Evolutionary conservation across 2,113 vertebrate species (phyloP), one percentile per base, ranked within the genome.

Genomic region (Eudyptes chrysolophus): DNA sequence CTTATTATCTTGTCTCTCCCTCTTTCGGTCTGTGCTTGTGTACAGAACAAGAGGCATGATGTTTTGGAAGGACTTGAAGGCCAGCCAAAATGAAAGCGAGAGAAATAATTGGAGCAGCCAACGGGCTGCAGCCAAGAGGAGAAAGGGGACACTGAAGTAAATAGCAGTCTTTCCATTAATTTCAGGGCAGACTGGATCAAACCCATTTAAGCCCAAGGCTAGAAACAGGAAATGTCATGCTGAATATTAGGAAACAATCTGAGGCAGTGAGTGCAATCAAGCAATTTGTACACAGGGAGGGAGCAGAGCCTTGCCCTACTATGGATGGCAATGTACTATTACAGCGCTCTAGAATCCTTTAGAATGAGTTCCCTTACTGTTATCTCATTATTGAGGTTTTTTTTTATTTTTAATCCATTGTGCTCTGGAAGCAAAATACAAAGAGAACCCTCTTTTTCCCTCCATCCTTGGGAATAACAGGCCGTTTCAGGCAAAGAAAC

Each of bases 221-320:
- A 93, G 61, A 82, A 97, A 64, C 38, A 70, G 77, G 69, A 96
- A 84, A 91, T 34, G 30, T 82, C 49, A 62, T 57, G 54, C 57
- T 66, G 55, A 76, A 77, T 84, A 91, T 97, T 89, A 77, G 84
- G 62, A 95, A 95, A 87, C 40, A 96, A 92, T 94, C 46, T 61
- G 68, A 71, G 70, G 61, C 74, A 70, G 40, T 52, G 70, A 93
- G 61, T 54, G 36, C 40, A 89, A 76, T 69, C 70, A 84, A 95
- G 58, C 70, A 72, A 60, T 83, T 82, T 79, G 34, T 78, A 61
- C 52, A 26, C 32, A 62, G 85, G 54, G 65, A 95, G n/a, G 60
- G 72, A 92, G 49, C 40, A 76, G 48, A 94, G 32, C 15, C 20
- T 61, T 94, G 61, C 40, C 17, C 54, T 92, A 2, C 66, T 78